Evolutionary conservation across 2,113 vertebrate species (phyloP), one percentile per base, ranked within the genome.

Genomic region (Aramus guarauna): DNA sequence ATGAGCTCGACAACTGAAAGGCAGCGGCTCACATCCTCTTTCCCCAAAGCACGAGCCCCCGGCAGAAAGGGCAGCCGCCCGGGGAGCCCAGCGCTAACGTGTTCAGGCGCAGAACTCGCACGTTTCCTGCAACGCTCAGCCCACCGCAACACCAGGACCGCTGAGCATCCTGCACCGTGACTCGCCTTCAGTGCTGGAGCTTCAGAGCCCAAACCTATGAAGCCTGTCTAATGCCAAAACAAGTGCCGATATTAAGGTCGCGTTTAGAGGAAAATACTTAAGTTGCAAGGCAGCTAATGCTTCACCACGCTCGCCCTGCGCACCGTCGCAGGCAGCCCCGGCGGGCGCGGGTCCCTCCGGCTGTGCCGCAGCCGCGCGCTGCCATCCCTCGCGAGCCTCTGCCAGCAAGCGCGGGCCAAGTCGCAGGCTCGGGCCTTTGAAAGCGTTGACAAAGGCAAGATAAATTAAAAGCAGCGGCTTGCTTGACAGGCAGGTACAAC

Each of bases 391-490:
- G 36, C 1, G 6, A 74, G 69, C 26, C 37, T 55, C 18, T 7
- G 0, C 29, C 18, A 43, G 63, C 36, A 7, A 15, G 53, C 16
- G 1, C 14, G 34, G 5, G 66, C 81, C 92, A 73, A 69, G 68
- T 2, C 11, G 5, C 90, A 53, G 39, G 81, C 93, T 48, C 12
- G 1, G 77, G 53, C 85, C 79, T 87, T 63, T 63, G 52, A 19
- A 73, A 3, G 85, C 32, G 94, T 89, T 93, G 96, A 95, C 92
- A 95, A 95, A 93, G 55, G 88, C 41, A 78, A 91, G 92, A 95
- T 20, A 67, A 87, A 93, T 59, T 21, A 84, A 69, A 93, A 83
- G 91, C 92, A 83, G 90, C 1, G 1, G 47, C 4, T 55, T 36
- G 73, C 80, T 47, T 71, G 73, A 77, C 78, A 74, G 86, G 92